Percentiles rank a stretch among this genome's conserved stretches.
These are phyloP conservation scores for Saturnia japonica DNA, from an alignment of 2,888 invertebrate genomes.

Conservation along the genomic window DNA sequence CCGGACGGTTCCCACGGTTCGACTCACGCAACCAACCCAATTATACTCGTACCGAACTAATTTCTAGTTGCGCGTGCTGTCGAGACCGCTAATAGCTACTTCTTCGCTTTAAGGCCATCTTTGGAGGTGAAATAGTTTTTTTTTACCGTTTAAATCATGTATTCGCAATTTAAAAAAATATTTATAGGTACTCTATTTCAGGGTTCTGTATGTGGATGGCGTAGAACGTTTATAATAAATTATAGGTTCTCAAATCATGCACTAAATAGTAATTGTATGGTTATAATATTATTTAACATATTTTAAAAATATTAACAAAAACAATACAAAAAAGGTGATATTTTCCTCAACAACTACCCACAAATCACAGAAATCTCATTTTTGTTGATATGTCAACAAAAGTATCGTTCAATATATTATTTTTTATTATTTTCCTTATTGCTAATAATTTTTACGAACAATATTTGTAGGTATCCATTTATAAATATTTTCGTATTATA, in stretches of 20 bases:
- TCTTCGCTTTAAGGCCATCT: constrained; percentile 16
- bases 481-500: too few relatives aligned
- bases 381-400: too few relatives aligned
- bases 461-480: too few relatives aligned
- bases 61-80: constrained; percentile 57
- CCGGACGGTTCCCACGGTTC: constrained; percentile 69
- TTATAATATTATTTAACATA: background rate
- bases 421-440: too few relatives aligned
- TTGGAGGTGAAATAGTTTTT: constrained; percentile 11
- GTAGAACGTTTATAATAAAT: background rate
- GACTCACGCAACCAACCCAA: constrained; percentile 68
- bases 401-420: too few relatives aligned
- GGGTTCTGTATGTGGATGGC: background rate
- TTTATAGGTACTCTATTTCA: background rate
- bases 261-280: background rate
- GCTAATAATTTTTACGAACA: too few relatives aligned
- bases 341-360: too few relatives aligned
- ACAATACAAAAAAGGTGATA: too few relatives aligned
- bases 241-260: background rate
- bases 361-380: too few relatives aligned
- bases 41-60: constrained; percentile 58
- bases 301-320: too few relatives aligned
- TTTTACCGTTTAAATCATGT: constrained; percentile 9
- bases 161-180: constrained; percentile 2
- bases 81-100: constrained; percentile 27